These are phyloP conservation scores for Lota lota DNA, from an alignment of 2,113 vertebrate genomes.

Conservation along the genomic window DNA sequence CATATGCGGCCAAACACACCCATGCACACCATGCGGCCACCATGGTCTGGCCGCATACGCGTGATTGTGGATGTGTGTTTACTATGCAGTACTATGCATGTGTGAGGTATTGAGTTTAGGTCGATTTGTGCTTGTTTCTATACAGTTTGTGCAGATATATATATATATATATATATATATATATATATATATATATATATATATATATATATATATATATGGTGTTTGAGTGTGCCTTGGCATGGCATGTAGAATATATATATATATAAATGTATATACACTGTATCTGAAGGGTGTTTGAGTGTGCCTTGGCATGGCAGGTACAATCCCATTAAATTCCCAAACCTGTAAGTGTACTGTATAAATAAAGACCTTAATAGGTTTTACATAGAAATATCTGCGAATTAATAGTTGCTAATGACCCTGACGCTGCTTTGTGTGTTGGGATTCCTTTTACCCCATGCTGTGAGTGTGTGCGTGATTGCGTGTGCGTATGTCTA, in stretches of 20 bases:
- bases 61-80: neutral
- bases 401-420: slow-evolving; percentile 19
- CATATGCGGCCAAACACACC: too few species aligned
- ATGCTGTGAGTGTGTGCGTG: slow-evolving; percentile 29
- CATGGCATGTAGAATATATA: too few species aligned
- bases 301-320: slow-evolving; percentile 8
- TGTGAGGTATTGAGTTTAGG: too few species aligned
- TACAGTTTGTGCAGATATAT: too few species aligned
- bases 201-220: too few species aligned
- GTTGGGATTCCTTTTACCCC: slow-evolving; percentile 23
- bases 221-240: too few species aligned
- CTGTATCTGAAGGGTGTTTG: too few species aligned
- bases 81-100: neutral
- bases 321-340: slow-evolving; percentile 26
- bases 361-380: slow-evolving; percentile 41
- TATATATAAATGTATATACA: too few species aligned
- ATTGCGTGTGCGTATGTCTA: slow-evolving; percentile 42
- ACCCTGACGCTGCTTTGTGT: neutral
- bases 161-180: too few species aligned
- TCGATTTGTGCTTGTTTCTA: neutral
- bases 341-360: neutral
- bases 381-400: slow-evolving; percentile 36
- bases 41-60: neutral
- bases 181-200: too few species aligned
- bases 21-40: too few species aligned